Conservation (phyloP, 2,888 invertebrate genomes). For the Agonum fuliginosum region DNA sequence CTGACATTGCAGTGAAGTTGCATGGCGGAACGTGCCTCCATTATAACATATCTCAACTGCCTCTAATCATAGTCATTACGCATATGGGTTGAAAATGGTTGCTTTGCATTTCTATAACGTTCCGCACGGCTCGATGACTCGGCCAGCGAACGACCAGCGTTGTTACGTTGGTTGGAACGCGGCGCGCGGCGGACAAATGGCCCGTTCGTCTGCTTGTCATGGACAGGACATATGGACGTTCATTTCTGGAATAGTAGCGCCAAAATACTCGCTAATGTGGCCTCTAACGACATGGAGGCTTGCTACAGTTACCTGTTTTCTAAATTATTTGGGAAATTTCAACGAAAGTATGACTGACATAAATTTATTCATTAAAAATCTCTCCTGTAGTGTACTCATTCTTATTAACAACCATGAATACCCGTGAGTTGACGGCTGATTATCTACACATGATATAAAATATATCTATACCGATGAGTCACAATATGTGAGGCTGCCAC, state of each 20-base stretch:
- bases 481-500: too few species aligned
- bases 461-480: too few species aligned
- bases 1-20: constrained; percentile 29
- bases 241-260: background rate
- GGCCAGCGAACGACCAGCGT: background rate
- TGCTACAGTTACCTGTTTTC: too few species aligned
- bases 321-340: background rate
- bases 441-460: too few species aligned
- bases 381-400: too few species aligned
- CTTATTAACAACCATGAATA: too few species aligned
- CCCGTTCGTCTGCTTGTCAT: background rate
- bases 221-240: background rate
- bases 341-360: background rate
- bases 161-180: constrained; percentile 28
- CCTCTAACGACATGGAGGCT: too few species aligned
- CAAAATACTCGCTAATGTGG: background rate
- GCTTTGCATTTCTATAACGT: constrained; percentile 46
- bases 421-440: too few species aligned
- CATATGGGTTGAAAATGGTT: constrained; percentile 44
- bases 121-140: background rate
- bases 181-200: constrained; percentile 15
- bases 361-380: background rate
- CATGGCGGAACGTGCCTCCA: constrained; percentile 41
- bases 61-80: constrained; percentile 54
- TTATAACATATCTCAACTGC: constrained; percentile 48